Base-by-base conservation (phyloP, 2,113 vertebrate species). In the Tringa solitaria region DNA sequence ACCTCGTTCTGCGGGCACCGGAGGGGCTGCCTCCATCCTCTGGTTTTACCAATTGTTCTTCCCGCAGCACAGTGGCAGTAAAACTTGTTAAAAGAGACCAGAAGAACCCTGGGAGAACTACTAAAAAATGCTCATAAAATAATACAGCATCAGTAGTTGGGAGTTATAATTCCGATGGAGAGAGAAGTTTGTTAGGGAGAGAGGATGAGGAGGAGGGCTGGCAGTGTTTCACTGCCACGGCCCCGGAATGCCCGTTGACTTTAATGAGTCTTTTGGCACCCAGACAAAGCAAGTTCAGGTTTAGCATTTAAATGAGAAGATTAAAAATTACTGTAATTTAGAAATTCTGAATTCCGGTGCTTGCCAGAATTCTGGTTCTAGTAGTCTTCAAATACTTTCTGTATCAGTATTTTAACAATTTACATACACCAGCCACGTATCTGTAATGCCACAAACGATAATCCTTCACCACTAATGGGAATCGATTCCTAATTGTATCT, bases 101-200 rank as follows among this genome's bases (percentile, higher is more conserved):
- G 70, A 89, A 84, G 53, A 89, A 67, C 84, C 80, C 57, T 84
- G 73, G 64, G 86, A 91, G 73, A 95, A 24, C 73, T 50, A 24
- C 77, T 93, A 33, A 84, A 82, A 93, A 82, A 79, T 89, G 91
- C 61, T 79, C 63, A 37, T 93, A 35, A 85, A 94, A 61, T 76
- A 50, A 70, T 84, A 64, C 27, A 53, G 53, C 30, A 15, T 92
- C 74, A 27, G 77, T 21, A 73, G 77, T 4, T 81, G 76, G 57
- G 90, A 60, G 73, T 48, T 87, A 16, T 5, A 65, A 35, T 91
- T 82, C 45, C 2, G 8, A 7, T 3, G 57, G 92, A 78, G 84
- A 61, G 64, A 41, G 21, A 45, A 3, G 61, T 30, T 84, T 53
- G 20, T 59, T 27, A 24, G 46, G 3, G 21, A 7, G n/a, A 4